These are phyloP conservation scores for Danio albolineatus DNA, from an alignment of 2,797 vertebrate species.

Conservation along the genomic window DNA sequence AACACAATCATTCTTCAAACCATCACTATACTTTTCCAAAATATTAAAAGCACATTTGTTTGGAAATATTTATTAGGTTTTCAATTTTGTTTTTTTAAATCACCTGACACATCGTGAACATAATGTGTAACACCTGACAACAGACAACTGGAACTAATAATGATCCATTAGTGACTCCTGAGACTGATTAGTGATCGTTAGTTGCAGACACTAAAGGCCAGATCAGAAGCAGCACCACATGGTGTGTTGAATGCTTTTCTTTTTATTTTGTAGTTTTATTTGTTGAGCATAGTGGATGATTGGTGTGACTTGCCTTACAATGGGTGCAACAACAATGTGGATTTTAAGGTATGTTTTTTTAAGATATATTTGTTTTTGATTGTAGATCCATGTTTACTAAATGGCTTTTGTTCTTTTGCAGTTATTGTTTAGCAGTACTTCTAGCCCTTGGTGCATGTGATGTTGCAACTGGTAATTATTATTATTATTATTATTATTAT, in stretches of 20 bases:
- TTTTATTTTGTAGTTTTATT: neutral
- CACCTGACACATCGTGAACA: neutral
- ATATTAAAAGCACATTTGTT: too few relatives aligned
- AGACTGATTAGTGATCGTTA: slow-evolving; percentile 5
- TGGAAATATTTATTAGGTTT: too few relatives aligned
- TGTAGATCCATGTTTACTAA: neutral
- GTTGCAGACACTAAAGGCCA: neutral
- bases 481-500: too few relatives aligned
- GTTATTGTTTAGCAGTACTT: neutral
- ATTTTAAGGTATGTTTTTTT: neutral
- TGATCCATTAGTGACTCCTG: neutral
- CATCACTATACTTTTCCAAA: too few relatives aligned
- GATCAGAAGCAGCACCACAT: neutral
- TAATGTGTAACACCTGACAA: neutral
- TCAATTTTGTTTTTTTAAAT: too few relatives aligned
- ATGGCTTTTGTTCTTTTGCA: neutral
- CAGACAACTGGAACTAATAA: slow-evolving; percentile 16
- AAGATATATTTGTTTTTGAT: neutral
- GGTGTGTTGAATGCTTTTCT: rapidly evolving
- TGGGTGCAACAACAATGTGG: too few relatives aligned
- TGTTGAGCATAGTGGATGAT: rapidly evolving
- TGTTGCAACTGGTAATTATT: neutral
- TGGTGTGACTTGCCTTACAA: neutral
- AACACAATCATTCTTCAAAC: too few relatives aligned
- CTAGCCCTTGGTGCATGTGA: neutral